Conservation (phyloP, 1,140 invertebrate genomes). For the Sogatella furcifera region DNA sequence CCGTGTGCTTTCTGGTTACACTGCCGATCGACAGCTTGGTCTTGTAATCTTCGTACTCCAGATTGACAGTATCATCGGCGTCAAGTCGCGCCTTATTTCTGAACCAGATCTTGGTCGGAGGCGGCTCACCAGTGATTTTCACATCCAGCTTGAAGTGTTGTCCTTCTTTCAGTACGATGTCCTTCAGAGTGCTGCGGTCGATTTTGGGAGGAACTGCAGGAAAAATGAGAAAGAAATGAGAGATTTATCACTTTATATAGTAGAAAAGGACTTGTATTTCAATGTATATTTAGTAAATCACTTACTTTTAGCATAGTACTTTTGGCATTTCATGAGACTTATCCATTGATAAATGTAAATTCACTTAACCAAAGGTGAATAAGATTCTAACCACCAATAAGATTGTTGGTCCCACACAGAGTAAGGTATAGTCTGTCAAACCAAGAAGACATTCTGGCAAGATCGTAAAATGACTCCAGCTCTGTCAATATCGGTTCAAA, state of each 20-base stretch:
- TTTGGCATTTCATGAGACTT: too few relatives aligned
- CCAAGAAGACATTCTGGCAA: too few relatives aligned
- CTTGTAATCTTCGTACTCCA: constrained; percentile 76
- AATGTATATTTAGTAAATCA: too few relatives aligned
- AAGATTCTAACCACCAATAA: too few relatives aligned
- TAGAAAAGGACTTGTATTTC: too few relatives aligned
- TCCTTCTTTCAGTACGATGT: constrained; percentile 77
- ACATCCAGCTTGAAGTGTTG: constrained; percentile 75
- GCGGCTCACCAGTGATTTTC: constrained; percentile 81
- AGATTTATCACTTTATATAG: neutral
- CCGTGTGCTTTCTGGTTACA: constrained; percentile 69
- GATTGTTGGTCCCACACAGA: too few relatives aligned
- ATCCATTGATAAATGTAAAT: too few relatives aligned
- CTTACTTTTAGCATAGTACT: too few relatives aligned
- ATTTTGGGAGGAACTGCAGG: constrained; percentile 72
- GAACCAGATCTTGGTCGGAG: constrained; percentile 75
- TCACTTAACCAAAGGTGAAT: too few relatives aligned
- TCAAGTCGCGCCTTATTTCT: constrained; percentile 67
- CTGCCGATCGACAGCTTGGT: constrained; percentile 68
- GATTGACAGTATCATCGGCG: constrained; percentile 50
- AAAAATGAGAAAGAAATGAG: neutral
- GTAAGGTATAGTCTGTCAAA: too few relatives aligned
- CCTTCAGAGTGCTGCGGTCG: constrained; percentile 77
- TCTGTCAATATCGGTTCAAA: too few relatives aligned
- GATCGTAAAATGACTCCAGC: too few relatives aligned